Percentiles rank a stretch among this genome's conserved stretches.
Conservation (phyloP, 2,888 invertebrate species). For the Mayetiola destructor region DNA sequence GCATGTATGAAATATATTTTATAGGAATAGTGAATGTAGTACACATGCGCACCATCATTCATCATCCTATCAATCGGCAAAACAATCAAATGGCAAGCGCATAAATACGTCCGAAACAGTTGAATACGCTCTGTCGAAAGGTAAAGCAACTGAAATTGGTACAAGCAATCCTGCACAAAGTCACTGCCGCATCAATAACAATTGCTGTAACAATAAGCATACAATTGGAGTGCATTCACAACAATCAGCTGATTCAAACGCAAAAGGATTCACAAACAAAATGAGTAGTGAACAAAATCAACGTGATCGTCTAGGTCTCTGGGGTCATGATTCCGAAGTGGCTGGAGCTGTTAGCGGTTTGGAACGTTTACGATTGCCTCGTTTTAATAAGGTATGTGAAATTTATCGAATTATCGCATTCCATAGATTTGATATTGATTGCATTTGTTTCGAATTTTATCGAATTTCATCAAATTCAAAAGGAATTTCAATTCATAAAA, state of each 20-base stretch:
- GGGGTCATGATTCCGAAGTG: slow-evolving; percentile 30
- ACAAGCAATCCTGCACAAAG: not conserved
- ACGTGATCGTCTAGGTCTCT: slow-evolving; percentile 29
- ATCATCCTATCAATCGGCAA: slow-evolving; percentile 7
- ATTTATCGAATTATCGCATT: no score
- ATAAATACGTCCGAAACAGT: slow-evolving; percentile 24
- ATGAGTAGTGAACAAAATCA: slow-evolving; percentile 17
- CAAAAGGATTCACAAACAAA: slow-evolving; percentile 10
- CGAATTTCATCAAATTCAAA: no score
- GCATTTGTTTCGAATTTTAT: no score
- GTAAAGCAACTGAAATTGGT: slow-evolving; percentile 20
- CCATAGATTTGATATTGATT: no score
- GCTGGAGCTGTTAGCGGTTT: slow-evolving; percentile 28
- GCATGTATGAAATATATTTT: not conserved
- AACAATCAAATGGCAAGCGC: slow-evolving; percentile 1
- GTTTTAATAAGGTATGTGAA: slow-evolving; percentile 33
- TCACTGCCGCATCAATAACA: not conserved
- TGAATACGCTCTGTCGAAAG: slow-evolving; percentile 33
- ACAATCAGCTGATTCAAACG: slow-evolving; percentile 14
- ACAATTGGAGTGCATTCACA: not conserved
- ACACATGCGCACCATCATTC: slow-evolving; percentile 14
- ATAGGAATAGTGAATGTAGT: not conserved
- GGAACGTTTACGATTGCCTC: slow-evolving; percentile 27
- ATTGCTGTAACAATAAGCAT: not conserved
- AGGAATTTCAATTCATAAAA: no score